These are phyloP conservation scores for Cryptocheilus praepositus DNA, from an alignment of 2,888 invertebrate species.

Conservation along the genomic window DNA sequence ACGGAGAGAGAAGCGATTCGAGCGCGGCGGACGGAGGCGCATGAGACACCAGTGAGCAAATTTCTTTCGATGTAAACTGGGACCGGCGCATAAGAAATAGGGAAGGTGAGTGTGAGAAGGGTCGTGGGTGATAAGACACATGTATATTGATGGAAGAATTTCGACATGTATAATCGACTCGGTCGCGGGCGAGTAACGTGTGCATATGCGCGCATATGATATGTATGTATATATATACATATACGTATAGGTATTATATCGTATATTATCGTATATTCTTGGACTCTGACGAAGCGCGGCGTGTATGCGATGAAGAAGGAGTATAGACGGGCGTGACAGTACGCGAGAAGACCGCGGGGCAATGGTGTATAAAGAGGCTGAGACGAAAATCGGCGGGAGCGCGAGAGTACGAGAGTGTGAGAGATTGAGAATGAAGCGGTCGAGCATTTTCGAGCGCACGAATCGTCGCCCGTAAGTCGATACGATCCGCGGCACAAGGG, in stretches of 20 bases:
- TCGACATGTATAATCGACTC: conserved; percentile 3
- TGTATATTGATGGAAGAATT: conserved; percentile 8
- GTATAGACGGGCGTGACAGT: background rate
- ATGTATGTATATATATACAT: conserved; percentile 22
- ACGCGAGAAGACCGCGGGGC: conserved; percentile 47
- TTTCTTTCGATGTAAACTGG: too few species aligned
- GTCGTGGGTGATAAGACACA: background rate
- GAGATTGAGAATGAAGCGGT: too few species aligned
- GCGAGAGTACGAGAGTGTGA: background rate
- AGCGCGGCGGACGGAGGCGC: too few species aligned
- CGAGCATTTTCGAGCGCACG: too few species aligned
- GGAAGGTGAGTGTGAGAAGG: background rate
- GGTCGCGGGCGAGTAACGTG: background rate
- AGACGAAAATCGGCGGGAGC: too few species aligned
- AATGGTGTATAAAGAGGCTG: conserved; percentile 49
- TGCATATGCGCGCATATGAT: conserved; percentile 23
- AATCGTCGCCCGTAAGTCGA: too few species aligned
- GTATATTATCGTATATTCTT: conserved; percentile 26
- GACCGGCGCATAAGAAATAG: too few species aligned
- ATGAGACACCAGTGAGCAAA: too few species aligned
- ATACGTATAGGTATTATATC: conserved; percentile 15
- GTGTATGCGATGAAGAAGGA: background rate
- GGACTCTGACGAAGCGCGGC: conserved; percentile 20
- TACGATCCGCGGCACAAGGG: too few species aligned
- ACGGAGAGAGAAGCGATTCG: too few species aligned